phyloP scores from a whole-genome alignment of 2,113 vertebrate species.

The Petromus typicus region DNA sequence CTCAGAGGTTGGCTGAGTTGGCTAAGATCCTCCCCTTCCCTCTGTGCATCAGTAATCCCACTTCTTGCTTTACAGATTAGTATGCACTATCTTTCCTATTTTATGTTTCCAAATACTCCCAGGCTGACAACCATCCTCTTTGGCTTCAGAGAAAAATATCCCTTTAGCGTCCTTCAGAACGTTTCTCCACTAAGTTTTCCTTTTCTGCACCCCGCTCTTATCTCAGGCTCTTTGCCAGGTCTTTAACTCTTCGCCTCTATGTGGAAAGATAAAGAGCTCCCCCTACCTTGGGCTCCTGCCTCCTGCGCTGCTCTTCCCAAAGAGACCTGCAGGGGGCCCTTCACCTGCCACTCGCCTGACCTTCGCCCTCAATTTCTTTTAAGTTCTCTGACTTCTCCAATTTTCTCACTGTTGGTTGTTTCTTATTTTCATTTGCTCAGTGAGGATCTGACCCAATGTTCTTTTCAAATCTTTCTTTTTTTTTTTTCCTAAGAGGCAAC shows the following conservation, averaged over 20 bases:
- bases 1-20: too few relatives aligned
- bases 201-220: neutral
- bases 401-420: neutral
- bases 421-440: neutral
- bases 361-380: neutral
- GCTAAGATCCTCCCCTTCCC: neutral
- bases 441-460: neutral
- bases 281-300: neutral
- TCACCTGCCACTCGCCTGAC: neutral
- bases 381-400: conserved; percentile 3
- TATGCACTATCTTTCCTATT: neutral
- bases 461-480: neutral
- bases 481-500: neutral
- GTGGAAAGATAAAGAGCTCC: neutral
- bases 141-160: neutral
- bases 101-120: neutral
- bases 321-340: neutral
- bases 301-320: neutral
- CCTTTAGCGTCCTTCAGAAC: neutral
- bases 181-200: neutral
- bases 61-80: neutral
- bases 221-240: neutral
- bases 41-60: neutral
- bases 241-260: neutral
- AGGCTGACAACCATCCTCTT: neutral